Conservation (phyloP, 2,113 vertebrate species). For the Anoura caudifer region DNA sequence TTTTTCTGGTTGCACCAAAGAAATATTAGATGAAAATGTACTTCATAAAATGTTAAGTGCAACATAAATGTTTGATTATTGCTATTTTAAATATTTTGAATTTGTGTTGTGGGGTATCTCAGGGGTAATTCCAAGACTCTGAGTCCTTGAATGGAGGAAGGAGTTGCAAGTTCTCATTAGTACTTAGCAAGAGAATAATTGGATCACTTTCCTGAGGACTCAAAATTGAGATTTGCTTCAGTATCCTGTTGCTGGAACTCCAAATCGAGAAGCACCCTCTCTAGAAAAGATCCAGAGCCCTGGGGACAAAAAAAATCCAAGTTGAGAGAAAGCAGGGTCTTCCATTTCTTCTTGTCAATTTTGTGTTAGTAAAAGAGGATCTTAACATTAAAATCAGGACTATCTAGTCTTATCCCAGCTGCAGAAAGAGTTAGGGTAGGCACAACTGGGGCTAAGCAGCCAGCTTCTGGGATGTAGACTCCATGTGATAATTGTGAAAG, state of each 20-base stretch:
- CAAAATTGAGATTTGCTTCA: neutral
- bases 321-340: neutral
- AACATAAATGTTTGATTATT: constrained; percentile 23
- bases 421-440: neutral
- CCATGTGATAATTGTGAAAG: neutral
- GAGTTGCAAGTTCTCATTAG: neutral
- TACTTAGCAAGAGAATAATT: neutral
- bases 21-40: neutral
- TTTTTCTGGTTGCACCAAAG: neutral
- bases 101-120: neutral
- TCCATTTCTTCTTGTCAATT: neutral
- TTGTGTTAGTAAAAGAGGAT: neutral
- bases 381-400: neutral
- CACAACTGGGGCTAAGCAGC: rapidly evolving
- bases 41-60: neutral
- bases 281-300: neutral
- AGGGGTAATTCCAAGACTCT: neutral
- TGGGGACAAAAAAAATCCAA: neutral
- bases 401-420: neutral
- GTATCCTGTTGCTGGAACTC: neutral
- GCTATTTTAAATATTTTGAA: neutral
- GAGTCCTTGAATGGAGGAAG: neutral
- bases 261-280: neutral
- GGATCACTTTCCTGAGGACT: neutral
- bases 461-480: neutral